A percentile compares a stretch with the other conserved stretches of the same genome.
Evolutionary conservation across 2,113 vertebrate genomes (phyloP).

Genomic region (Pygoscelis antarcticus): DNA sequence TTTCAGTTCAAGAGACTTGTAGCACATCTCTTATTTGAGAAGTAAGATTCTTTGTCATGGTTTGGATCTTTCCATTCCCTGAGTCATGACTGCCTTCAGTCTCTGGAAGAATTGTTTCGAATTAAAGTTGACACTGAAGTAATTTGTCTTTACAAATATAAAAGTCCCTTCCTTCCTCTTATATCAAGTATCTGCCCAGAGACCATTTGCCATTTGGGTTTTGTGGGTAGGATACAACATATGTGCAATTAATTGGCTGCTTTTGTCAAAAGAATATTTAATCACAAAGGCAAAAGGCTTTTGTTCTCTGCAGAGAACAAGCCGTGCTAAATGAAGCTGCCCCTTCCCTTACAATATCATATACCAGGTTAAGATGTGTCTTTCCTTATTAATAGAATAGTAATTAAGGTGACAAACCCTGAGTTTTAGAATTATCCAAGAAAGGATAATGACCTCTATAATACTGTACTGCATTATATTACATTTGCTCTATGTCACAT

Average conservation of each 20-base stretch:
- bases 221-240: conserved; percentile 1
- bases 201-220: conserved; percentile 19
- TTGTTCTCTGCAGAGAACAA: conserved; percentile 45
- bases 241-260: conserved; percentile 38
- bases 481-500: not conserved
- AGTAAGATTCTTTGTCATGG: conserved; percentile 6
- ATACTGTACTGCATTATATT: not conserved
- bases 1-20: not conserved
- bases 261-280: conserved; percentile 55
- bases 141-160: conserved; percentile 34
- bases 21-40: not conserved
- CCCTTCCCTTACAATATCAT: not conserved
- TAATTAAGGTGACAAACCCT: conserved; percentile 31
- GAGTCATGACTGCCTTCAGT: conserved; percentile 19
- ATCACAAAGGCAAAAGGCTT: conserved; percentile 45
- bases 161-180: conserved; percentile 7
- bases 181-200: not conserved
- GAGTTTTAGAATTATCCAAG: not conserved
- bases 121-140: conserved; percentile 6
- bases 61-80: not conserved
- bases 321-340: not conserved
- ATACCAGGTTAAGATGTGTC: not conserved
- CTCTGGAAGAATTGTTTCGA: conserved; percentile 4
- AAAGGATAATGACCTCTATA: not conserved
- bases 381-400: conserved; percentile 21